Conservation (phyloP, 2,113 vertebrate species). For the Seriola rivoliana region DNA sequence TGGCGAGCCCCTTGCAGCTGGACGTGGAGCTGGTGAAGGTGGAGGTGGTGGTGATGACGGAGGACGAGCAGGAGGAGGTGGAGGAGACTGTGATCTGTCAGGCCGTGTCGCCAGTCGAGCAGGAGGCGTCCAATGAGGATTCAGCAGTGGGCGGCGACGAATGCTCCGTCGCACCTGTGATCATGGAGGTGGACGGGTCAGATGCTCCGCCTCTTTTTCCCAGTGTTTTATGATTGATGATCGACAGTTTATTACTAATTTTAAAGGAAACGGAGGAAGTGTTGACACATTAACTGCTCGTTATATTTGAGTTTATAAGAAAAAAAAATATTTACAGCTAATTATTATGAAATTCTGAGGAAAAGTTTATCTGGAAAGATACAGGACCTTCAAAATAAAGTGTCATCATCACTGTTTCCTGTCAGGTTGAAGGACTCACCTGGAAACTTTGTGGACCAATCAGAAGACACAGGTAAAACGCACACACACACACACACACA, state of each 20-base stretch:
- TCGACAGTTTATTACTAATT: too few relatives aligned
- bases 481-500: slow-evolving; percentile 1
- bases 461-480: slow-evolving; percentile 31
- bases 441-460: slow-evolving; percentile 32
- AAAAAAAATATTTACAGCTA: too few relatives aligned
- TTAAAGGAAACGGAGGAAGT: too few relatives aligned
- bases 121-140: slow-evolving; percentile 23
- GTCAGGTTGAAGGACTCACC: slow-evolving; percentile 47
- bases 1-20: neutral
- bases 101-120: neutral
- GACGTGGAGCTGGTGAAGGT: slow-evolving; percentile 56
- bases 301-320: too few relatives aligned
- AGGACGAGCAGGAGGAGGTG: slow-evolving; percentile 46
- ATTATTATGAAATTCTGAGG: too few relatives aligned
- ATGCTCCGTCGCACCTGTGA: neutral
- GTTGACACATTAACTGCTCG: too few relatives aligned
- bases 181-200: slow-evolving; percentile 51
- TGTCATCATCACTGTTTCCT: neutral
- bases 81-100: slow-evolving; percentile 38
- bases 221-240: too few relatives aligned
- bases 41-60: slow-evolving; percentile 58
- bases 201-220: neutral
- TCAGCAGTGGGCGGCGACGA: neutral
- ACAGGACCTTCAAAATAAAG: neutral
- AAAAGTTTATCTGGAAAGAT: too few relatives aligned